phyloP scores from a whole-genome alignment of 2,888 invertebrate species.

The Cantharis rufa region DNA sequence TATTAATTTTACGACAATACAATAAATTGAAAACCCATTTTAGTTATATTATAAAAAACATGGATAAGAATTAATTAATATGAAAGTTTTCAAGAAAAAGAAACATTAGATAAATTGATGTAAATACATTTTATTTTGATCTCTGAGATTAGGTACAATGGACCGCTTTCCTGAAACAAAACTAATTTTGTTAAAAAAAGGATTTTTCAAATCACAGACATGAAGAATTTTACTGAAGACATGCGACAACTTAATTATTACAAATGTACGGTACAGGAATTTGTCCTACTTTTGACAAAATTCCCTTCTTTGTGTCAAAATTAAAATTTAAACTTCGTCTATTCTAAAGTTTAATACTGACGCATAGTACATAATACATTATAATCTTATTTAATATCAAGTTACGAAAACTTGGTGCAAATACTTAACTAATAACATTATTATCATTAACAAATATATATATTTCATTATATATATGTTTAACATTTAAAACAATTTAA shows the following conservation, averaged over 20 bases:
- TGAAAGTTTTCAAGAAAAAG: background rate
- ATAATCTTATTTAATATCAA: background rate
- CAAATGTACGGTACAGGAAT: background rate
- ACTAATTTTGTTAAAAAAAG: slow-evolving; percentile 8
- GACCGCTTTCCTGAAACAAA: slow-evolving; percentile 30
- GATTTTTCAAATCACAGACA: background rate
- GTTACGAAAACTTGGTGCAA: background rate
- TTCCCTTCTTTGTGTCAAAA: background rate
- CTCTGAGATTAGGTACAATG: slow-evolving; percentile 28
- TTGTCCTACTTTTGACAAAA: background rate
- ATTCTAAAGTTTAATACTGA: background rate
- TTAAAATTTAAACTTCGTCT: background rate
- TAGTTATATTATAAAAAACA: background rate
- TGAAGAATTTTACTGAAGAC: background rate
- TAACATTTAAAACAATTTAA: background rate
- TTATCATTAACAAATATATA: background rate
- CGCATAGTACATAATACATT: background rate
- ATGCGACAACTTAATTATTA: background rate
- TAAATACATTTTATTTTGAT: slow-evolving; percentile 8
- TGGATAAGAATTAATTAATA: background rate
- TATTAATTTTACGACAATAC: background rate
- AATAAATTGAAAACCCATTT: background rate
- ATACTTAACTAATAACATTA: background rate
- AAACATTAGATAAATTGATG: background rate
- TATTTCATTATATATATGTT: background rate